Evolutionary conservation across 2,797 vertebrate genomes (phyloP), one percentile per base, ranked within the genome.

Genomic region (Lithobates pipiens): DNA sequence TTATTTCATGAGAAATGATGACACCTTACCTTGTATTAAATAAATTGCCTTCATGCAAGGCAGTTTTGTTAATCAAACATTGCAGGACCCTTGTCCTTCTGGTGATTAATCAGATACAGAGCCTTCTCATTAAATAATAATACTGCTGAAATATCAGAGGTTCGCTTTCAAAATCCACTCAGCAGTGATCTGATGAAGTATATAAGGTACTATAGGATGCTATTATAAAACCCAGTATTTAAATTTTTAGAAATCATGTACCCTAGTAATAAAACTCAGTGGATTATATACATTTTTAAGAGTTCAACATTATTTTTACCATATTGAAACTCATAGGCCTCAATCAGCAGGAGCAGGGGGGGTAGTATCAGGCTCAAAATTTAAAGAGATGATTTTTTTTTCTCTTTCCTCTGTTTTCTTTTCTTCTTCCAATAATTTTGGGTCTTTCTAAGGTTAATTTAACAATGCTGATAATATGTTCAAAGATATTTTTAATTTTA

Each of bases 41-140:
- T 80, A 81, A 81, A 82, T 82, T 82, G 25, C 80, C 54, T 74
- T 73, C 70, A 74, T 63, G 27, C 54, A 27, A 61, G 79, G 39
- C 50, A 81, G 69, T 81, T 72, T 81, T 81, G 69, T 73, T 81
- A 81, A 72, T 73, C 79, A 81, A 72, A 81, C 34, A 71, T 57
- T 57, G 42, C 29, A 82, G 61, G 70, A 82, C 80, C 80, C 54
- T 74, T 74, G 54, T 65, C 34, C 80, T 73, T 39, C 2, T 11
- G 25, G 34, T 82, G 54, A 82, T 73, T 82, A 82, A 74, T 82
- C 34, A 74, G 80, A 65, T 21, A 42, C 18, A 39, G 5, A 73
- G 36, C 25, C 36, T 73, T 74, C 34, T 82, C 54, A 82, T 82
- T 82, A 82, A 73, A 73, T 63, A 61, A 74, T 82, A 82, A 82